These are phyloP conservation scores for Germaria angustata DNA, from an alignment of 2,888 invertebrate genomes.

Conservation along the genomic window DNA sequence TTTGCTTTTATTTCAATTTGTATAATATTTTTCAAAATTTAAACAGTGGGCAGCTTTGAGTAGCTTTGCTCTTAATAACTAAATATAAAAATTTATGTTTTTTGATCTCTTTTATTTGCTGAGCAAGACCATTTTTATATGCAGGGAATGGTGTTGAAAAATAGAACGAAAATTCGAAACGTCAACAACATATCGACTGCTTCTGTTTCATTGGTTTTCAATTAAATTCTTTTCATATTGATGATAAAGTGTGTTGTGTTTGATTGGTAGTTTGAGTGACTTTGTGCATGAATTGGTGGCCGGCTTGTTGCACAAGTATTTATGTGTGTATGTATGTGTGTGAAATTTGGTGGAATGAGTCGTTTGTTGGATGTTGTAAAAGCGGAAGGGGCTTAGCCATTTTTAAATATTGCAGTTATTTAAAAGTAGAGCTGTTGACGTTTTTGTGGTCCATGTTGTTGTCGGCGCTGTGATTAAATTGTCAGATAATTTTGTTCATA, in stretches of 20 bases:
- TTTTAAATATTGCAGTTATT: conserved; percentile 22
- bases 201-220: conserved; percentile 63
- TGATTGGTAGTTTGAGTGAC: conserved; percentile 40
- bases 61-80: conserved; percentile 36
- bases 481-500: conserved; percentile 53
- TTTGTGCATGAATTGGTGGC: neutral
- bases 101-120: neutral
- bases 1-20: conserved; percentile 26
- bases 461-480: conserved; percentile 41
- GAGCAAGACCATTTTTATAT: conserved; percentile 7
- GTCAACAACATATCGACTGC: conserved; percentile 51
- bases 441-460: conserved; percentile 42
- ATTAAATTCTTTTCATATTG: conserved; percentile 59
- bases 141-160: conserved; percentile 15
- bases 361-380: neutral
- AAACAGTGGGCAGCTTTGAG: conserved; percentile 23
- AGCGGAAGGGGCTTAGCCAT: neutral
- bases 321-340: neutral
- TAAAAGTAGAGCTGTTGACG: conserved; percentile 54
- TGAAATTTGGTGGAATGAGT: neutral
- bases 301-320: neutral
- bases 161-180: conserved; percentile 35
- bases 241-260: conserved; percentile 49
- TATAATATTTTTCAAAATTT: neutral
- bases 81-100: conserved; percentile 13